Conservation (phyloP, 2,797 vertebrate genomes). For the Chaunax sp. region DNA sequence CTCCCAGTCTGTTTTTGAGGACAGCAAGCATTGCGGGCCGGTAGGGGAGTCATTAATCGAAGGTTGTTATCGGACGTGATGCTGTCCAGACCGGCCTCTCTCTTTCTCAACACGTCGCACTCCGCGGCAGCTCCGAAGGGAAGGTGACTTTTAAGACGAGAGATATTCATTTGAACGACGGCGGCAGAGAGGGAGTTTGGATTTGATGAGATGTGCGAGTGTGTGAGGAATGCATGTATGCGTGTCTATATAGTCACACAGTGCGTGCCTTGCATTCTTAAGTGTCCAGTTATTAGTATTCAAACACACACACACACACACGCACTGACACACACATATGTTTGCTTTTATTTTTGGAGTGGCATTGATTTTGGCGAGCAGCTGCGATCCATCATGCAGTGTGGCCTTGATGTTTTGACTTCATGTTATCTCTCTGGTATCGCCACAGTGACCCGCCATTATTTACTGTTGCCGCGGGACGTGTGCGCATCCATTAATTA, state of each 20-base stretch:
- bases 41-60: conserved; percentile 67
- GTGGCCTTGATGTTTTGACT: conserved; percentile 79
- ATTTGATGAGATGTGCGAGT: conserved; percentile 5
- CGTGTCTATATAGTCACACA: conserved; percentile 7
- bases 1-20: conserved; percentile 63
- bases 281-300: conserved; percentile 29
- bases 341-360: conserved; percentile 61
- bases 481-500: conserved; percentile 76
- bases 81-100: conserved; percentile 45
- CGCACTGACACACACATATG: conserved; percentile 3
- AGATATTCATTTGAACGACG: conserved; percentile 52
- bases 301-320: conserved; percentile 14
- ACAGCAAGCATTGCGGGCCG: conserved; percentile 28
- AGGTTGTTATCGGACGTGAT: conserved; percentile 61
- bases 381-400: conserved; percentile 75
- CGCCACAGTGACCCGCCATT: conserved; percentile 62
- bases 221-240: neutral
- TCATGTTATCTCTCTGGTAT: conserved; percentile 72
- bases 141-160: conserved; percentile 75
- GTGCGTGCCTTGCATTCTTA: conserved; percentile 24
- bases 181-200: neutral
- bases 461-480: conserved; percentile 77
- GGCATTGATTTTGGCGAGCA: conserved; percentile 74
- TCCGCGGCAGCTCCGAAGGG: conserved; percentile 33
- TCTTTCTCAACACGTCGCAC: conserved; percentile 54